Percentiles rank a stretch among this genome's conserved stretches.
Evolutionary conservation across 2,797 vertebrate genomes (phyloP).

Genomic region (Phrynocephalus vlangalii): DNA sequence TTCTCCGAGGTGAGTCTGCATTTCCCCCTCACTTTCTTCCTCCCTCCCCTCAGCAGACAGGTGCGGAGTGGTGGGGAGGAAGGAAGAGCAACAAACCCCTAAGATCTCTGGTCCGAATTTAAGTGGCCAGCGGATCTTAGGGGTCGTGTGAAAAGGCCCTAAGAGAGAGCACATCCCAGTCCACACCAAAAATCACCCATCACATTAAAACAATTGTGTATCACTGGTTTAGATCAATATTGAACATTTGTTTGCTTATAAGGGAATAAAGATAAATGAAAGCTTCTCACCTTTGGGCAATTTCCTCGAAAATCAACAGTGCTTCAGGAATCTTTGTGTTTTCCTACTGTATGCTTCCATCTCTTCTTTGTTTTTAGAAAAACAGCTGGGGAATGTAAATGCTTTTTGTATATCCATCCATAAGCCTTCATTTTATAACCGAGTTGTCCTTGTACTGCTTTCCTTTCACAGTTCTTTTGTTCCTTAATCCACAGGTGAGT

Average conservation of each 20-base stretch:
- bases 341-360: not conserved
- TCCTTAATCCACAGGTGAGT: constrained; percentile 3
- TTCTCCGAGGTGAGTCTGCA: no score
- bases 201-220: no score
- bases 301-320: not conserved
- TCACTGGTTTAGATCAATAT: not conserved
- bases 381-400: fast-evolving
- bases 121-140: no score
- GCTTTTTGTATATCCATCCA: not conserved
- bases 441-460: fast-evolving
- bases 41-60: no score
- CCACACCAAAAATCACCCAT: no score
- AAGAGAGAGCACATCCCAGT: no score
- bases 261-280: fast-evolving
- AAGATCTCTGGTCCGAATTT: no score
- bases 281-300: constrained; percentile 57
- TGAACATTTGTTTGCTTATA: not conserved
- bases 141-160: no score
- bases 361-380: not conserved
- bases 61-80: no score
- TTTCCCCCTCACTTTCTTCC: no score
- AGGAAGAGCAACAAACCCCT: no score
- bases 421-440: not conserved
- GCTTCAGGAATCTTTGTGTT: not conserved
- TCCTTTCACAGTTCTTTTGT: not conserved